Percentiles rank a stretch among this genome's conserved stretches.
These are phyloP conservation scores for Spea bombifrons DNA, from an alignment of 2,113 vertebrate genomes.

Conservation along the genomic window DNA sequence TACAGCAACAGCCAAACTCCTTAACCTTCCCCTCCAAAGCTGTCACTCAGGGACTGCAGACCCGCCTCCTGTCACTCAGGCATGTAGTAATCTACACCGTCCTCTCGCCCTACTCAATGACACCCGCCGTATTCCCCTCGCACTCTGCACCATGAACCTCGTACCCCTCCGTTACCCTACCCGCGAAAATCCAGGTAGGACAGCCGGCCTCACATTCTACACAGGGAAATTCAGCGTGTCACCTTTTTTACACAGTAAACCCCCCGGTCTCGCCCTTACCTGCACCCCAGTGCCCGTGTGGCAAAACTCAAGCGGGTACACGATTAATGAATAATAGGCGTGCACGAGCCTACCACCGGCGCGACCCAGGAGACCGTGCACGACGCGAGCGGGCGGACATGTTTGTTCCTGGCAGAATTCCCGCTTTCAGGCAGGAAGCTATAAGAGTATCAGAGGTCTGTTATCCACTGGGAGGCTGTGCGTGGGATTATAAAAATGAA, in stretches of 20 bases:
- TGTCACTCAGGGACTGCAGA: too few species aligned
- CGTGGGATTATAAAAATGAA: too few species aligned
- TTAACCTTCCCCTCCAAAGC: too few species aligned
- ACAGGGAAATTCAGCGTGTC: background rate
- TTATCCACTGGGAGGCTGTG: too few species aligned
- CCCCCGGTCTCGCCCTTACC: slow-evolving; percentile 1
- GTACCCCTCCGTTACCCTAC: background rate
- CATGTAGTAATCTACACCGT: background rate
- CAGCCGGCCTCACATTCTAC: background rate
- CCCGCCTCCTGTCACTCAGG: background rate
- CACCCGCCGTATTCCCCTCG: background rate
- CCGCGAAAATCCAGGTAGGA: too few species aligned
- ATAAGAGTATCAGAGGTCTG: too few species aligned
- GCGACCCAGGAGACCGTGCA: background rate
- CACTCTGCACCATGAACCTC: background rate
- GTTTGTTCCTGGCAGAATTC: slow-evolving; percentile 10
- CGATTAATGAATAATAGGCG: background rate
- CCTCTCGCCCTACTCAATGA: background rate
- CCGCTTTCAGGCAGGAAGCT: background rate
- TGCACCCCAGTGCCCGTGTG: slow-evolving; percentile 22
- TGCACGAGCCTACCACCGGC: background rate
- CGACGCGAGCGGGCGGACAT: background rate
- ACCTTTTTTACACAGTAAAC: background rate
- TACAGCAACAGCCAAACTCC: too few species aligned
- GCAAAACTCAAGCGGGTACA: background rate